A percentile compares a stretch with the other conserved stretches of the same genome.
Conservation (phyloP, 2,113 vertebrate genomes). For the Mastomys natalensis region DNA sequence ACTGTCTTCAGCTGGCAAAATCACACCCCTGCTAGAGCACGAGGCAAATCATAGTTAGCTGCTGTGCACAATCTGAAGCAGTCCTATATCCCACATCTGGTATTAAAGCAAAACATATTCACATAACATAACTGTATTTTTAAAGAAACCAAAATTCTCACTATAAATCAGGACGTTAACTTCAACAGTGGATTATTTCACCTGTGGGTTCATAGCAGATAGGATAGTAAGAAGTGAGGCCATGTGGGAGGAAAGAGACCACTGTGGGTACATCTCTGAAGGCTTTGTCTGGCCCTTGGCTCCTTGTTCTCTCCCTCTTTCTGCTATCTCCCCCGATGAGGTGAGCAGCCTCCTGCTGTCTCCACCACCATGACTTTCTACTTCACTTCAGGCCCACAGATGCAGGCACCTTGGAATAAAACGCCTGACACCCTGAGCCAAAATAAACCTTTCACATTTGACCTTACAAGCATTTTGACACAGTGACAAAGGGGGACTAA, state of each 20-base stretch:
- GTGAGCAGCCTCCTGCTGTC: neutral
- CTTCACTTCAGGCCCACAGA: neutral
- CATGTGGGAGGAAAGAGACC: neutral
- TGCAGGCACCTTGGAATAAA: neutral
- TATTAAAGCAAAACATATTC: too few relatives aligned
- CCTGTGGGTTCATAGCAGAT: neutral
- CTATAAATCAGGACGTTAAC: neutral
- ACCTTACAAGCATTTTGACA: neutral
- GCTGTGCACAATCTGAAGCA: too few relatives aligned
- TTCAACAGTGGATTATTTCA: neutral
- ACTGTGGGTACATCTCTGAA: neutral
- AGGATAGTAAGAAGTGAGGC: neutral
- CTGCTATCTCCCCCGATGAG: neutral
- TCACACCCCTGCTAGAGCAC: too few relatives aligned
- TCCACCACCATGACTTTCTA: neutral
- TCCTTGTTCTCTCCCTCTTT: neutral
- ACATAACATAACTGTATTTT: too few relatives aligned
- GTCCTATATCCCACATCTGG: too few relatives aligned
- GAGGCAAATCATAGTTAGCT: too few relatives aligned
- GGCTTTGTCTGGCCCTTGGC: neutral
- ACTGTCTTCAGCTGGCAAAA: too few relatives aligned
- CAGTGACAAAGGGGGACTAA: neutral
- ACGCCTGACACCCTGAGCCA: neutral
- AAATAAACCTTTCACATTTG: neutral
- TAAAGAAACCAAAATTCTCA: too few relatives aligned